Evolutionary conservation across 2,888 invertebrate genomes (phyloP), one percentile per base, ranked within the genome.

Genomic region (Idaea biselata): DNA sequence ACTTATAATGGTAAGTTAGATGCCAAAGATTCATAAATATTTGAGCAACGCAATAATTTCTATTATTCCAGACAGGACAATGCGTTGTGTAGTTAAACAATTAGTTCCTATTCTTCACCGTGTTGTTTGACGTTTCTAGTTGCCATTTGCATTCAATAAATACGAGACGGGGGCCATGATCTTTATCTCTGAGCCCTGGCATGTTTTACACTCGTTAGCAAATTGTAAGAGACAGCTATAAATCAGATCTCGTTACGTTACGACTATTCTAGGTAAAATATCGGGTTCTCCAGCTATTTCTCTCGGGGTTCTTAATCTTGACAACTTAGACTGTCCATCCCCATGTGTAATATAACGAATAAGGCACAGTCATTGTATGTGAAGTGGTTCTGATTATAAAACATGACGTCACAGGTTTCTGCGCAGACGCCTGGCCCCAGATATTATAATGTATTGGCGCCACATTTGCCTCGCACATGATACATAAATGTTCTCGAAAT

Each of bases 391-490:
- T 68, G 72, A 72, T 75, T 80, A 74, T 70, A 74, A 68, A 33
- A 66, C 65, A 71, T 87, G 87, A 86, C 87, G 88, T 88, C 87
- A 88, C 68, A 70, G 71, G 68, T 70, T 74, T 77, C 79, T 80
- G 83, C 80, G 79, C 83, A 78, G 83, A 82, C 84, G 85, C 80
- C 81, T 79, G 78, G 76, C 79, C 73, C 75, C 74, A 76, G 72
- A 73, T 76, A 44, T 44, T 44, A 44, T 44, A 44, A 44, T 44
- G 44, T 44, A 44, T 44, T 77, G 89, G 87, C 90, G 88, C 87
- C 87, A 85, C 84, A 89, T 87, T 90, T 88, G 90, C 84, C 79
- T 80, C 77, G 81, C 91, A 91, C 86, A 87, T 90, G 90, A 88
- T 85, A 79, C 77, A 83, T 79, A 76, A 74, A 72, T 75, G 77